These are phyloP conservation scores for Ciconia nigra DNA, from an alignment of 2,797 vertebrate species.

Conservation along the genomic window DNA sequence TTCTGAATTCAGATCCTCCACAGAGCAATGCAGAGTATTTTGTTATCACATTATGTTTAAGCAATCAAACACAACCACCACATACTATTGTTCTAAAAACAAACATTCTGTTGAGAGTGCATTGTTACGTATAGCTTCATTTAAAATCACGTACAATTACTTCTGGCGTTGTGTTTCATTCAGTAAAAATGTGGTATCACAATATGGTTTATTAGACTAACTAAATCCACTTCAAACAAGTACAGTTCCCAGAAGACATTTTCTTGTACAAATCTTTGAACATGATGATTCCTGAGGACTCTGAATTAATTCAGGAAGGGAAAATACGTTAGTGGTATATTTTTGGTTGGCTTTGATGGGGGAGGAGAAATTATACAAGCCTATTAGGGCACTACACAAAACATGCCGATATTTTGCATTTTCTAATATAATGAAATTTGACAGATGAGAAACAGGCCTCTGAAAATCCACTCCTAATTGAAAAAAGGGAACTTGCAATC, in stretches of 20 bases:
- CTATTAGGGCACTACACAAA: not conserved
- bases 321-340: not conserved
- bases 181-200: not conserved
- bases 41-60: not conserved
- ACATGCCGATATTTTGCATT: not conserved
- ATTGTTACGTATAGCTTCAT: not conserved
- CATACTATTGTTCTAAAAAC: not conserved
- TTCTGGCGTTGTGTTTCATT: not conserved
- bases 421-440: not conserved
- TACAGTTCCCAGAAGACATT: not conserved
- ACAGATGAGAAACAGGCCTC: conserved; percentile 2
- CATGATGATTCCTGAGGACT: not conserved
- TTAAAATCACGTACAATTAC: not conserved
- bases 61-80: not conserved
- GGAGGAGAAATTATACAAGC: not conserved
- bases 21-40: not conserved
- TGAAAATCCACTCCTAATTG: not conserved
- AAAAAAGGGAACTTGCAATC: not conserved
- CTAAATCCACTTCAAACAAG: conserved; percentile 6
- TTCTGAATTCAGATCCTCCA: not conserved
- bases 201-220: not conserved
- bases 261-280: not conserved
- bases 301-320: not conserved
- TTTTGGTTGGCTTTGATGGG: not conserved
- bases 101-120: not conserved